A percentile compares a stretch with the other conserved stretches of the same genome.
Conservation (phyloP, 2,113 vertebrate species). For the Notechis scutatus region DNA sequence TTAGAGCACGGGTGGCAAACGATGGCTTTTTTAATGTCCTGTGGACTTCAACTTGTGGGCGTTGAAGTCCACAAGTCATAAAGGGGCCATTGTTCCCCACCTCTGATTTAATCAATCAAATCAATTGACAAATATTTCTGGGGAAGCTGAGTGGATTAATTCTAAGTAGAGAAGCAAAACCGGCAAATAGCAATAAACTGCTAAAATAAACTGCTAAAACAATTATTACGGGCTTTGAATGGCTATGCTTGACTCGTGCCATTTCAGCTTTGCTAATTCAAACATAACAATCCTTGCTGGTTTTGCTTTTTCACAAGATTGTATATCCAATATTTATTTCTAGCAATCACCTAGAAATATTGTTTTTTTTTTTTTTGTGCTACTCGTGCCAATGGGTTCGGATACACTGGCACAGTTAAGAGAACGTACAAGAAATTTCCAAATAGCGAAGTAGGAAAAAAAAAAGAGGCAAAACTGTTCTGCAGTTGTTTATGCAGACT, state of each 20-base stretch:
- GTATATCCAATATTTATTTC: constrained; percentile 13
- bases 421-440: constrained; percentile 58
- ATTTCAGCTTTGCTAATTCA: background rate
- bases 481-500: constrained; percentile 67
- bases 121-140: background rate
- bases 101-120: background rate
- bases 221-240: background rate
- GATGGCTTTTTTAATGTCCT: background rate
- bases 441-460: constrained; percentile 54
- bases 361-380: constrained; percentile 28
- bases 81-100: background rate
- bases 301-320: constrained; percentile 10
- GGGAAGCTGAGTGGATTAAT: background rate
- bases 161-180: background rate
- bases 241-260: background rate
- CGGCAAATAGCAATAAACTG: background rate
- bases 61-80: background rate
- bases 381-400: constrained; percentile 52
- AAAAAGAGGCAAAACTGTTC: constrained; percentile 57
- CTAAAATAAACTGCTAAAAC: constrained; percentile 2
- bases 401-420: constrained; percentile 52
- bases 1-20: background rate
- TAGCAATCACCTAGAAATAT: background rate
- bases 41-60: background rate
- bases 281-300: background rate